Evolutionary conservation across 1,140 invertebrate species (phyloP).

Genomic region (Potamilus streckersoni): DNA sequence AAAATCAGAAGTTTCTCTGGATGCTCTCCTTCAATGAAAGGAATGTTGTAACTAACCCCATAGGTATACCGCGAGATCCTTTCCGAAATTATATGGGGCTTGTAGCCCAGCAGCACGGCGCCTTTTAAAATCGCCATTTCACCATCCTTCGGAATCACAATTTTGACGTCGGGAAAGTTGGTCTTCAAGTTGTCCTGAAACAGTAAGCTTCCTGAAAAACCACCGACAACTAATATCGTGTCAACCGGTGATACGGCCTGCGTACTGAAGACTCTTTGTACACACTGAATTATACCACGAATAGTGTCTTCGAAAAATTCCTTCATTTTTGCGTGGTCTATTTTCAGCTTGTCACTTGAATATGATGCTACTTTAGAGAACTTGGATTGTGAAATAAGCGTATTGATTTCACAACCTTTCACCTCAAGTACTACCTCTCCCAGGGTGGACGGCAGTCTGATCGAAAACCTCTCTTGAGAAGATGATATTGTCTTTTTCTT

Average conservation of each 20-base stretch:
- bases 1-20: slow-evolving; percentile 13
- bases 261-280: slow-evolving; percentile 13
- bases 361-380: too few species aligned
- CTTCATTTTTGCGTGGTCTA: not conserved
- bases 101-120: slow-evolving; percentile 25
- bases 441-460: too few species aligned
- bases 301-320: slow-evolving; percentile 9
- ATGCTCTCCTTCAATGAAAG: slow-evolving; percentile 4
- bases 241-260: slow-evolving; percentile 5
- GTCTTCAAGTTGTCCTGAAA: slow-evolving; percentile 4
- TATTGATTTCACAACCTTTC: too few species aligned
- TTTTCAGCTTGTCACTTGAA: too few species aligned
- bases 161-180: slow-evolving; percentile 15
- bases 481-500: too few species aligned
- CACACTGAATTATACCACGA: slow-evolving; percentile 20
- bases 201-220: slow-evolving; percentile 14
- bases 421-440: too few species aligned
- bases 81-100: slow-evolving; percentile 19
- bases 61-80: slow-evolving; percentile 26
- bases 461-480: too few species aligned
- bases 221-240: slow-evolving; percentile 19
- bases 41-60: slow-evolving; percentile 15
- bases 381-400: too few species aligned
- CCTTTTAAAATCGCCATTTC: slow-evolving; percentile 26
- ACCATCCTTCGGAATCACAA: slow-evolving; percentile 13